These are phyloP conservation scores for Lasaia peninsularis DNA, from an alignment of 1,140 invertebrate genomes.

Conservation along the genomic window DNA sequence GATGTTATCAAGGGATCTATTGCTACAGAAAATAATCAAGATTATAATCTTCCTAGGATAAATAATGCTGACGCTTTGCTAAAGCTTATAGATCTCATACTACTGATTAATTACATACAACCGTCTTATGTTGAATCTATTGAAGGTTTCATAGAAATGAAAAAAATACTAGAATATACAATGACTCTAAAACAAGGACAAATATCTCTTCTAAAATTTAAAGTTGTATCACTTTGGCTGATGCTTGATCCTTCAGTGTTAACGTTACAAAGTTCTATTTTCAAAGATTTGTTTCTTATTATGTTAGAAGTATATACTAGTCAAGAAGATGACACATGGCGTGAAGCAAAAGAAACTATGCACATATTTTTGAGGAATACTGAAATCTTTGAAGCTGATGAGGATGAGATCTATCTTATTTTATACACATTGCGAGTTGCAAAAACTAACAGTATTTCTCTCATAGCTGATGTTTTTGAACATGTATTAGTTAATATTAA, in stretches of 20 bases:
- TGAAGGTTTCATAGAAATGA: constrained; percentile 67
- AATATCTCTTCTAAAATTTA: constrained; percentile 79
- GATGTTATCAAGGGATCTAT: constrained; percentile 41
- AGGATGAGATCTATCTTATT: constrained; percentile 82
- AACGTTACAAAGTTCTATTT: constrained; percentile 77
- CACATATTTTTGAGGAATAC: constrained; percentile 79
- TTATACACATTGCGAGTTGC: constrained; percentile 74
- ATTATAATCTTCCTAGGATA: constrained; percentile 48
- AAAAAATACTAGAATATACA: constrained; percentile 66
- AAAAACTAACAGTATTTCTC: constrained; percentile 41
- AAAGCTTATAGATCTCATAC: constrained; percentile 76
- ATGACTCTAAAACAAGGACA: constrained; percentile 45
- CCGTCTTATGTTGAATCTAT: constrained; percentile 76
- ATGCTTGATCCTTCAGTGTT: constrained; percentile 78
- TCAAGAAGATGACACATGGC: constrained; percentile 61
- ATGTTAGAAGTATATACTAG: constrained; percentile 78
- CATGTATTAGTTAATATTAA: constrained; percentile 47
- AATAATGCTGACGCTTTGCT: constrained; percentile 64
- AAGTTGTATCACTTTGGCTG: constrained; percentile 81
- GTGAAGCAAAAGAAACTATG: constrained; percentile 65
- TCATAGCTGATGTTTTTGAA: constrained; percentile 61
- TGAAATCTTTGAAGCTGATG: constrained; percentile 80
- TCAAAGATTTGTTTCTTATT: constrained; percentile 78
- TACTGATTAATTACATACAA: constrained; percentile 76
- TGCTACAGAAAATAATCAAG: constrained; percentile 32